Conservation (phyloP, 2,888 invertebrate genomes). For the Brassicogethes aeneus region DNA sequence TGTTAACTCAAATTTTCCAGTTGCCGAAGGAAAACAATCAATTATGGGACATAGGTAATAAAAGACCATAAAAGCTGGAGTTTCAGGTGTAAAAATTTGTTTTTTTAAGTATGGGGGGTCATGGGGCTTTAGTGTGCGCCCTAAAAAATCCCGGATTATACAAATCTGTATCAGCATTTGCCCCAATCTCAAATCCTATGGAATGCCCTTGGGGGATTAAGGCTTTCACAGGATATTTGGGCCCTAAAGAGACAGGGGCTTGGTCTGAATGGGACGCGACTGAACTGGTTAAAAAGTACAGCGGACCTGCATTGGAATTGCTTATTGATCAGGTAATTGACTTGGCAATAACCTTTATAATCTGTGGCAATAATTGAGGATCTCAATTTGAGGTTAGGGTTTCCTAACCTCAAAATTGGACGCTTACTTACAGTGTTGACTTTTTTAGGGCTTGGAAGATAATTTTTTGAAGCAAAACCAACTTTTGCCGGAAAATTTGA, state of each 20-base stretch:
- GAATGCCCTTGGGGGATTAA: conserved; percentile 83
- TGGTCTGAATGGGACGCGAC: conserved; percentile 89
- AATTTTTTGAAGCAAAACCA: conserved; percentile 68
- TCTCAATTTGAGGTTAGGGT: too few species aligned
- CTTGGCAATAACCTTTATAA: not conserved
- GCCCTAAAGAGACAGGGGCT: conserved; percentile 49
- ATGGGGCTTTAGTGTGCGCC: conserved; percentile 86
- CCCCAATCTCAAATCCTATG: conserved; percentile 87
- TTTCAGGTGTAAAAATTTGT: conserved; percentile 7
- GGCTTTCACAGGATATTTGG: conserved; percentile 74
- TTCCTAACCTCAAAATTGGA: too few species aligned
- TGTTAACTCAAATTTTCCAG: conserved; percentile 66
- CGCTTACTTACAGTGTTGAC: too few species aligned
- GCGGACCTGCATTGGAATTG: conserved; percentile 73
- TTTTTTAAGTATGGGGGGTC: conserved; percentile 89
- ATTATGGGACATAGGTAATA: conserved; percentile 72
- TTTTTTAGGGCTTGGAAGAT: conserved; percentile 68
- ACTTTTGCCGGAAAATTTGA: conserved; percentile 76
- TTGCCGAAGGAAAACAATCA: conserved; percentile 52
- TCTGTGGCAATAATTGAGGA: conserved; percentile 2
- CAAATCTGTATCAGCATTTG: conserved; percentile 85
- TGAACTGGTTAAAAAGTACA: conserved; percentile 69
- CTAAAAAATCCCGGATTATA: conserved; percentile 86
- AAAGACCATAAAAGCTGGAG: not conserved
- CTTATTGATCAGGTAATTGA: conserved; percentile 76